phyloP scores from a whole-genome alignment of 1,140 invertebrate species.

The Ooceraea biroi region DNA sequence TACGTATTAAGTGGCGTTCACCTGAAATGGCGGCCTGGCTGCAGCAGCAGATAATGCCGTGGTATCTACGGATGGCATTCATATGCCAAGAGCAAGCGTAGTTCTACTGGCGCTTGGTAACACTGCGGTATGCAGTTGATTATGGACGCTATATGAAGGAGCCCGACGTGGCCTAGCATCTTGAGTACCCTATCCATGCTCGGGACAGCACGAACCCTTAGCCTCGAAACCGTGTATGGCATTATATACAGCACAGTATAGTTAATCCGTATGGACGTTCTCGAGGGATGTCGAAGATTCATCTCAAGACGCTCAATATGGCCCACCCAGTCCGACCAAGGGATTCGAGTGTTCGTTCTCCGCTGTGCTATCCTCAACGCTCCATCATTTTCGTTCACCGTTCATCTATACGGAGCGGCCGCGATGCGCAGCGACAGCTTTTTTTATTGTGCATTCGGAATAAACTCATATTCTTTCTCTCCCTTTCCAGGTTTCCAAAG shows the following conservation, averaged over 20 bases:
- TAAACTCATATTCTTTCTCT: not conserved
- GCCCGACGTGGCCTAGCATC: conserved; percentile 81
- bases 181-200: conserved; percentile 80
- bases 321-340: conserved; percentile 56
- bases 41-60: conserved; percentile 62
- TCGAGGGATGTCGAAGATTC: conserved; percentile 76
- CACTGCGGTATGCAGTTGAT: conserved; percentile 82
- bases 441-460: not conserved
- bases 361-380: conserved; percentile 18
- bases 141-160: conserved; percentile 82
- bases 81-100: conserved; percentile 78
- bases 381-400: not conserved
- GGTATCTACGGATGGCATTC: conserved; percentile 73
- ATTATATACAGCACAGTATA: conserved; percentile 72
- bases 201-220: conserved; percentile 60
- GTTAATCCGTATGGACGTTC: conserved; percentile 77
- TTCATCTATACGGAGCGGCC: not conserved
- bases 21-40: conserved; percentile 15
- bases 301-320: conserved; percentile 77
- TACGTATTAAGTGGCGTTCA: conserved; percentile 33
- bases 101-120: conserved; percentile 78
- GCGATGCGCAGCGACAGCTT: not conserved
- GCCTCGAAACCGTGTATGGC: conserved; percentile 67
- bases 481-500: not conserved
- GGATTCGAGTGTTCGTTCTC: conserved; percentile 60